Percentiles rank a stretch among this genome's conserved stretches.
phyloP scores from a whole-genome alignment of 2,113 vertebrate genomes.

The Tichodroma muraria region DNA sequence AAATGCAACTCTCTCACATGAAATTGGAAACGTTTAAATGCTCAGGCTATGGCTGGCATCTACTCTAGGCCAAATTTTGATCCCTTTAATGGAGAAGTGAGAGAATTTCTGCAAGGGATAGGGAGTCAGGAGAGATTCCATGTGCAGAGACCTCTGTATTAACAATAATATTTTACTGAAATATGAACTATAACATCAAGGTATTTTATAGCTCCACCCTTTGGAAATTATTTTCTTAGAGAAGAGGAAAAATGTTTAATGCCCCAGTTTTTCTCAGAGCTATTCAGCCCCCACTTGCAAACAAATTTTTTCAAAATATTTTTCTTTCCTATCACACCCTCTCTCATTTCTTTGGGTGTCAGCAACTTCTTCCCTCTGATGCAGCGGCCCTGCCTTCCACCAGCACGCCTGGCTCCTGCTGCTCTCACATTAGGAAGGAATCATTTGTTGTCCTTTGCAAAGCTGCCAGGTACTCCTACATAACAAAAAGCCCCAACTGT shows the following conservation, averaged over 20 bases:
- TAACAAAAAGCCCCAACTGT: neutral
- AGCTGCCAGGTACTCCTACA: conserved; percentile 6
- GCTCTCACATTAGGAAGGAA: neutral
- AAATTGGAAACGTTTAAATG: neutral
- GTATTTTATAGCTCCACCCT: conserved; percentile 49
- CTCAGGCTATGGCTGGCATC: neutral
- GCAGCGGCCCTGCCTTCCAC: neutral
- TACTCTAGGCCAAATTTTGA: neutral
- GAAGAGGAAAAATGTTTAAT: neutral
- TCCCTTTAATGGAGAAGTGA: neutral
- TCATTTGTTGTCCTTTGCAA: neutral
- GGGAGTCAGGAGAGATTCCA: neutral
- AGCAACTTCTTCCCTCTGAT: conserved; percentile 25
- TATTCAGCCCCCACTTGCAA: neutral
- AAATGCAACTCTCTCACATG: neutral
- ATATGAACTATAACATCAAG: neutral
- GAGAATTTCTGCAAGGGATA: neutral
- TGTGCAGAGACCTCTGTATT: neutral
- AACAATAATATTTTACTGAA: conserved; percentile 54
- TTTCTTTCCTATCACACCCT: conserved; percentile 57
- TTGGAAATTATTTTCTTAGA: conserved; percentile 27
- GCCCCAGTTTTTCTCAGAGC: neutral
- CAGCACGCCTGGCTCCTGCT: neutral
- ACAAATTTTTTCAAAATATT: conserved; percentile 50
- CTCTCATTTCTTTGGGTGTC: conserved; percentile 5